Evolutionary conservation across 2,888 invertebrate species (phyloP).

Genomic region (Athripsodes cinereus): DNA sequence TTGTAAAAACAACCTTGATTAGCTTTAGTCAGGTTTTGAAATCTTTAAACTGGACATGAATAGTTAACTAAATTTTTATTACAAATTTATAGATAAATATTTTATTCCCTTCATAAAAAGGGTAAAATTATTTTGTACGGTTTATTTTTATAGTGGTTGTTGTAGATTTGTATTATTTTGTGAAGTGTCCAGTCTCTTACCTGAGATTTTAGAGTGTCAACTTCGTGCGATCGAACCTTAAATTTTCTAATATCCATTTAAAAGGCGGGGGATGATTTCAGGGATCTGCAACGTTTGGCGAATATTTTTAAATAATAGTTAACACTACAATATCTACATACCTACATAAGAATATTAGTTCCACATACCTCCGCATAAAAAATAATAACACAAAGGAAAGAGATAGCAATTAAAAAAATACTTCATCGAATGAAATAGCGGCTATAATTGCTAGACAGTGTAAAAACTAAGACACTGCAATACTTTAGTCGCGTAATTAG

Average conservation of each 20-base stretch:
- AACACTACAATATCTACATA: too few species aligned
- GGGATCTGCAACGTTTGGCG: slow-evolving; percentile 3
- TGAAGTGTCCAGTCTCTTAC: neutral
- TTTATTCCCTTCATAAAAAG: neutral
- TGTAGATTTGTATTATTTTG: neutral
- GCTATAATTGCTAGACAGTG: too few species aligned
- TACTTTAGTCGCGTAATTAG: too few species aligned
- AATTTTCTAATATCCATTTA: slow-evolving; percentile 11
- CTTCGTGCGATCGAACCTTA: neutral
- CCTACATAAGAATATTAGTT: too few species aligned
- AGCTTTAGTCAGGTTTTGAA: neutral
- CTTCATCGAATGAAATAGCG: too few species aligned
- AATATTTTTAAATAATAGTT: too few species aligned
- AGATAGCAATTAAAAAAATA: too few species aligned
- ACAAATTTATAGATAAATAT: neutral
- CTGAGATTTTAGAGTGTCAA: neutral
- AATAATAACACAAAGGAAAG: too few species aligned
- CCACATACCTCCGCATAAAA: too few species aligned
- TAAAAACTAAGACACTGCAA: too few species aligned
- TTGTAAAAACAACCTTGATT: neutral
- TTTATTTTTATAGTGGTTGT: neutral
- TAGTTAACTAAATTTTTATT: neutral
- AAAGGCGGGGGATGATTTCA: slow-evolving; percentile 12
- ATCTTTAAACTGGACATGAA: neutral
- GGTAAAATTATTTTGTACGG: neutral